phyloP scores from a whole-genome alignment of 2,888 invertebrate genomes.

The Drosophila borealis region DNA sequence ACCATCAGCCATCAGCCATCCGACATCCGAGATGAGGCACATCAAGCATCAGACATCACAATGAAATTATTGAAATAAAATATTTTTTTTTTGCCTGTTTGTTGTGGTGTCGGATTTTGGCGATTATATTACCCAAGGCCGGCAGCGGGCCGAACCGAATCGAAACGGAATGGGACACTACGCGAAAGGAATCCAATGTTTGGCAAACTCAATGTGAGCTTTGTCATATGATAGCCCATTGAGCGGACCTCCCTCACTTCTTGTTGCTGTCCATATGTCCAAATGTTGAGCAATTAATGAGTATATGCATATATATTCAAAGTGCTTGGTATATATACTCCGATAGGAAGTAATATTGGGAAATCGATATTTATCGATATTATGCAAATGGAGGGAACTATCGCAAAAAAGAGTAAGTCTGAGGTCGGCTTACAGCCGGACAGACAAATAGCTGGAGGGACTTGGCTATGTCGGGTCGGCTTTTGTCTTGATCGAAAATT shows the following conservation, averaged over 20 bases:
- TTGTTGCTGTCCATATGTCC: constrained; percentile 5
- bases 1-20: constrained; percentile 29
- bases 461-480: too few relatives aligned
- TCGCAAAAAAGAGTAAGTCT: too few relatives aligned
- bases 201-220: constrained; percentile 37
- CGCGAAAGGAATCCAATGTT: constrained; percentile 34
- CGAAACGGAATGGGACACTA: background rate
- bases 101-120: constrained; percentile 62
- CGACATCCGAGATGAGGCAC: background rate
- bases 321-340: too few relatives aligned
- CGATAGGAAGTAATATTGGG: too few relatives aligned
- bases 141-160: background rate
- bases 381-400: too few relatives aligned
- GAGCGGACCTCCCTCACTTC: background rate
- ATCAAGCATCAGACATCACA: constrained; percentile 14
- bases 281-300: constrained; percentile 6
- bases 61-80: constrained; percentile 72
- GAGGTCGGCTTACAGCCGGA: too few relatives aligned
- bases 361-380: too few relatives aligned
- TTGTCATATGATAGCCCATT: constrained; percentile 39
- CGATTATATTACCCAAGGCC: constrained; percentile 64
- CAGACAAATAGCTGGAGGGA: too few relatives aligned
- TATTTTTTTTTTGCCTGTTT: constrained; percentile 48
- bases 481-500: too few relatives aligned
- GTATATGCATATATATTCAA: background rate